Percentiles rank a stretch among this genome's conserved stretches.
These are phyloP conservation scores for Kryptolebias ocellatus DNA, from an alignment of 2,797 vertebrate genomes.

Conservation along the genomic window DNA sequence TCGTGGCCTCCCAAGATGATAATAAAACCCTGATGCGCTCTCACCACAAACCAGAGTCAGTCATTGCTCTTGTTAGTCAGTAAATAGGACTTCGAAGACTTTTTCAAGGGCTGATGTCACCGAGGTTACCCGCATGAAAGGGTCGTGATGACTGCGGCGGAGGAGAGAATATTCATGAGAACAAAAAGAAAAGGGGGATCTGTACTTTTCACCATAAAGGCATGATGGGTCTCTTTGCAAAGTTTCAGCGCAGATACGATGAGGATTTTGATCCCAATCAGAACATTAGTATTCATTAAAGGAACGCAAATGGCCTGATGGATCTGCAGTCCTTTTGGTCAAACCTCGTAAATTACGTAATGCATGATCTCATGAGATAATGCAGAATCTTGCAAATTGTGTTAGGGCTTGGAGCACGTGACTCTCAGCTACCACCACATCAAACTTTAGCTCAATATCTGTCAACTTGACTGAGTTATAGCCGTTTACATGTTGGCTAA, in stretches of 20 bases:
- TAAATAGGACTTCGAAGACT: constrained; percentile 63
- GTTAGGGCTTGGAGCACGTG: too few relatives aligned
- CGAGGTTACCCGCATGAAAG: constrained; percentile 70
- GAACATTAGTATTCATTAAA: constrained; percentile 16
- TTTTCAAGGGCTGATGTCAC: constrained; percentile 75
- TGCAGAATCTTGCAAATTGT: too few relatives aligned
- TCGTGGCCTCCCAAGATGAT: constrained; percentile 73
- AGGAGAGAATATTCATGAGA: constrained; percentile 65
- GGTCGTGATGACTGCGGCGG: constrained; percentile 59
- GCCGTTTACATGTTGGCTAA: too few relatives aligned
- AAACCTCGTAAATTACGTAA: constrained; percentile 1
- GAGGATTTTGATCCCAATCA: constrained; percentile 43
- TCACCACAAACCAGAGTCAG: constrained; percentile 57
- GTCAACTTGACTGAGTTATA: too few relatives aligned
- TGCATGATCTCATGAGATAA: not conserved
- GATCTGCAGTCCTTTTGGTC: too few relatives aligned
- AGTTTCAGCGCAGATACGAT: constrained; percentile 74
- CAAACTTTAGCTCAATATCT: too few relatives aligned
- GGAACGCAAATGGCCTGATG: too few relatives aligned
- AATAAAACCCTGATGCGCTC: constrained; percentile 68
- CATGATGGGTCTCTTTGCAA: constrained; percentile 67
- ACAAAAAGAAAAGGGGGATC: constrained; percentile 64
- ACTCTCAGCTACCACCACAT: too few relatives aligned
- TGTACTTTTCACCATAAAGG: constrained; percentile 79
- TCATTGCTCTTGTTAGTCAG: constrained; percentile 64